Evolutionary conservation across 2,888 invertebrate species (phyloP), one percentile per base, ranked within the genome.

Genomic region (Mimachlamys varia): DNA sequence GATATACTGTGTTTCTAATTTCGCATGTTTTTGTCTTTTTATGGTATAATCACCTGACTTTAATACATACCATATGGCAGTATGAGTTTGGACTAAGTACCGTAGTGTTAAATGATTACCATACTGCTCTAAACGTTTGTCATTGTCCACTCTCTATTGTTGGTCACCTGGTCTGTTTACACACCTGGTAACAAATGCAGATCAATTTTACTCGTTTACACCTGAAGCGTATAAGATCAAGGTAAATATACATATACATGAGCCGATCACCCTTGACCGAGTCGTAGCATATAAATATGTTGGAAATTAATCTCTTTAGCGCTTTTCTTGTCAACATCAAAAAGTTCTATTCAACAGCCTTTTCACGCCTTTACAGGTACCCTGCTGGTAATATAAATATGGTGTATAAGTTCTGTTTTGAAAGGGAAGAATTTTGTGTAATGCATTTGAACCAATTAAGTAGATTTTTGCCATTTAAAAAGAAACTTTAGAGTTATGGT

Each of bases 281-380:
- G 76, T 33, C 27, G 27, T 33, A 27, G 15, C 5, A 10, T 76
- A 76, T 76, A 76, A 76, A 76, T 76, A 76, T 76, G 76, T 27
- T 27, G 33, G 76, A 27, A 76, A 76, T 76, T 76, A 76, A 76
- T 76, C 76, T 76, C 76, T 76, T 33, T 76, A 76, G 33, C 33
- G 76, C 76, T 76, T 76, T 76, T 76, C 76, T 76, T 76, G 76
- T 76, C 27, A 27, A 76, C 76, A 76, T 76, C 76, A 76, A 76
- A 76, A 76, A 76, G 76, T 76, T 76, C 76, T 76, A 33, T 76
- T 76, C 76, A 76, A 22, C 19, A 33, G 10, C 76, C 76, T 76
- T 76, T 76, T 76, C 76, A 76, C 27, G 76, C 76, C 27, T 76
- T 27, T 76, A 27, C 76, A 22, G 33, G 33, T 33, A 76, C 13